Evolutionary conservation across 2,888 invertebrate genomes (phyloP), one percentile per base, ranked within the genome.

Genomic region (Pterostichus niger): DNA sequence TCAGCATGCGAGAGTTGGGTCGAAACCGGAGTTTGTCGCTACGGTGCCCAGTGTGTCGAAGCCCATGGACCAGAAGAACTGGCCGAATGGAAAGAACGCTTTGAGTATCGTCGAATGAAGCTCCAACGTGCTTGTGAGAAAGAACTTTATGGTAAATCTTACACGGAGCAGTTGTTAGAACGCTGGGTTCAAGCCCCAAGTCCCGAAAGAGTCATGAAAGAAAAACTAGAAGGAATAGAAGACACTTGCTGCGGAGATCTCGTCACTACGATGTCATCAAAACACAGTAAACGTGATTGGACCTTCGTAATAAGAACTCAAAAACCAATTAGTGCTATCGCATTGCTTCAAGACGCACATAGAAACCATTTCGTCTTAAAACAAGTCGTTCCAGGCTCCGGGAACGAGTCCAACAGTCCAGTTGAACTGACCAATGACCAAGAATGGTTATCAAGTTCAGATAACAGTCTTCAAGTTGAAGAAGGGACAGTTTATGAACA

Each of bases 51-150:
- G 87, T 96, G 96, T 88, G 93, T 94, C 9, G 94, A 94, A 87
- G 96, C 96, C 0, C 96, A 96, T 87, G 94, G 94, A 0, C 88
- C 91, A 24, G 94, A 93, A 71, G 96, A 96, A 88, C 89, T 95
- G 7, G 91, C 92, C 31, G 95, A 95, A 88, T 95, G 96, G 95
- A 93, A 93, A 86, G 93, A 94, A 85, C 89, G 95, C 82, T 95
- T 94, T 88, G 93, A 94, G 85, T 94, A 94, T 87, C 90, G 94
- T 17, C 91, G 92, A 85, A 93, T 93, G 92, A 92, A 92, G 85
- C 88, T 93, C 83, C 92, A 93, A 87, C 90, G 92, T 85, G 94
- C 94, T 6, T 93, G 92, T 86, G 94, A 94, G 85, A 93, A 94
- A 86, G 93, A 93, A 87, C 89, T 94, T n/a, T 94, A 93, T 88